Conservation (phyloP, 2,888 invertebrate species). For the Ramazzottius varieornatus region DNA sequence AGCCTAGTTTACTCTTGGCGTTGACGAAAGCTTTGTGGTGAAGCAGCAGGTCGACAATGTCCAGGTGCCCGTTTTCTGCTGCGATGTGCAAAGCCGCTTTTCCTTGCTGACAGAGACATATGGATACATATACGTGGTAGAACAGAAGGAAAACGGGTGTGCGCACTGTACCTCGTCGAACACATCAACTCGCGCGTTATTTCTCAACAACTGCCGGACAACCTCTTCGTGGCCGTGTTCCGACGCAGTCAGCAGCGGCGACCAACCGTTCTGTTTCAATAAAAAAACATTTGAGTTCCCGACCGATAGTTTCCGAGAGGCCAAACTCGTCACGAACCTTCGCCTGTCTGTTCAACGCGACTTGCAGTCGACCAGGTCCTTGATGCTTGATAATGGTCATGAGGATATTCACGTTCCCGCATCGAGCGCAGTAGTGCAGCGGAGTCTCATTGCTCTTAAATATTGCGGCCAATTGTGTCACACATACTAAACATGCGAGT, state of each 20-base stretch:
- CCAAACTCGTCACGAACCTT: too few species aligned
- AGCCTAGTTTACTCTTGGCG: constrained; percentile 81
- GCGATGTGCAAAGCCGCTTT: constrained; percentile 79
- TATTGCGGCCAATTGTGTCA: background rate
- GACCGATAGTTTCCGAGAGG: too few species aligned
- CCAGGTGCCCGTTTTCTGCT: constrained; percentile 53
- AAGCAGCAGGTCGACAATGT: constrained; percentile 39
- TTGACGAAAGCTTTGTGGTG: constrained; percentile 95
- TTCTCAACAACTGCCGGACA: constrained; percentile 49
- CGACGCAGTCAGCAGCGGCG: constrained; percentile 79
- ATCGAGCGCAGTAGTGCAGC: constrained; percentile 75
- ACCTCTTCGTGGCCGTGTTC: constrained; percentile 81
- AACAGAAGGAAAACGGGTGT: background rate
- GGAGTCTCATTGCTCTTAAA: constrained; percentile 60
- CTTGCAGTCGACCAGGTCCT: constrained; percentile 62
- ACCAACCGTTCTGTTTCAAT: constrained; percentile 40
- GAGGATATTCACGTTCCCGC: constrained; percentile 81
- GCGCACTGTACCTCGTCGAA: constrained; percentile 62
- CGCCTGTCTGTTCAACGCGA: constrained; percentile 74
- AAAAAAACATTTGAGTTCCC: too few species aligned
- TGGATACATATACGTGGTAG: background rate
- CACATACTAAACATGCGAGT: background rate
- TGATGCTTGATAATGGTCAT: constrained; percentile 76
- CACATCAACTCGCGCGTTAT: constrained; percentile 92
- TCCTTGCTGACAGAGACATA: constrained; percentile 17